These are phyloP conservation scores for Bothrops alternatus DNA, from an alignment of 2,797 vertebrate species.

Conservation along the genomic window DNA sequence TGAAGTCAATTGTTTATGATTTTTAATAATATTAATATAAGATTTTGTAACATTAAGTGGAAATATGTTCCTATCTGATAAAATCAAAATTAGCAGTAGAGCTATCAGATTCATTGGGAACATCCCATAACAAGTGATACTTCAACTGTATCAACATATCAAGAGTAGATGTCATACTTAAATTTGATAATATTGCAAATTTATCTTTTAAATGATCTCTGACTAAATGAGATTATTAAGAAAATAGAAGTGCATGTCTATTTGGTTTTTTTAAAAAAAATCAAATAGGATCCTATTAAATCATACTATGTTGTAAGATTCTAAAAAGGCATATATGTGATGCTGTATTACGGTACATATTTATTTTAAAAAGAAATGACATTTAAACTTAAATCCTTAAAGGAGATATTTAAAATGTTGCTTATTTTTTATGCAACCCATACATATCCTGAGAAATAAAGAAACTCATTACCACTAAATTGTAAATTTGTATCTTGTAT, in stretches of 20 bases:
- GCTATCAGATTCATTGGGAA: not conserved
- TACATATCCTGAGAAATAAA: not conserved
- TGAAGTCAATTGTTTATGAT: not conserved
- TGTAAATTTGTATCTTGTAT: not conserved
- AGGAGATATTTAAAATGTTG: not conserved
- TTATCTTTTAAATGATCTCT: not conserved
- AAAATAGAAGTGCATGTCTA: not conserved
- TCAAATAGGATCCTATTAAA: not conserved
- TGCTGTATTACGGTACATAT: not conserved
- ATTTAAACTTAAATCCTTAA: not conserved
- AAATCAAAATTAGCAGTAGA: not conserved
- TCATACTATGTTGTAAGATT: not conserved
- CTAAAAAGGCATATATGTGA: not conserved
- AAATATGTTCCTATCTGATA: not conserved
- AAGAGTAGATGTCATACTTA: not conserved
- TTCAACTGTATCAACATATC: not conserved
- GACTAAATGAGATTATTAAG: not conserved
- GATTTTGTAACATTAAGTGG: not conserved
- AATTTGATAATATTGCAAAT: not conserved
- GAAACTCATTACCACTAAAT: not conserved
- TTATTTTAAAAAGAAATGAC: not conserved
- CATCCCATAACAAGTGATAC: not conserved
- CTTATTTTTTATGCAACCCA: not conserved
- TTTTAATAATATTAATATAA: not conserved
- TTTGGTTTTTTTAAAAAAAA: not conserved